A percentile compares a stretch with the other conserved stretches of the same genome.
Conservation (phyloP, 2,888 invertebrate genomes). For the Yponomeuta cagnagella region DNA sequence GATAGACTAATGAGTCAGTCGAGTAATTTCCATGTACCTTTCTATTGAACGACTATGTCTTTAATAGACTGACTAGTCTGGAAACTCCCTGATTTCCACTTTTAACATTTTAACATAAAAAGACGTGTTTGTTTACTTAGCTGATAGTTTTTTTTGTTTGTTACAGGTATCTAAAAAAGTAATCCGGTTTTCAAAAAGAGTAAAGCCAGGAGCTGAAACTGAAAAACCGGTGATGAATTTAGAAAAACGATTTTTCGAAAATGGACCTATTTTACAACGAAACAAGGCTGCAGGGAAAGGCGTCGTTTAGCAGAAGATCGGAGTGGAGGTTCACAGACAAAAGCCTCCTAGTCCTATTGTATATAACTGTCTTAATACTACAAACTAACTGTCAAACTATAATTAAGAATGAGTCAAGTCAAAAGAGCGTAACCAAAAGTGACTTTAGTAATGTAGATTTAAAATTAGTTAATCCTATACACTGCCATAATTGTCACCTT, state of each 20-base stretch:
- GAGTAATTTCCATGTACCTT: too few relatives aligned
- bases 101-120: too few relatives aligned
- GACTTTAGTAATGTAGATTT: constrained; percentile 41
- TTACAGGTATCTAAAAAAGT: constrained; percentile 5
- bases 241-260: constrained; percentile 34
- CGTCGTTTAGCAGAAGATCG: constrained; percentile 33
- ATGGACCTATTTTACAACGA: constrained; percentile 44
- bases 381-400: constrained; percentile 45
- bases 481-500: constrained; percentile 67
- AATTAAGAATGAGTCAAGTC: constrained; percentile 39
- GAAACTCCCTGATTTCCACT: too few relatives aligned
- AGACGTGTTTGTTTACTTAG: not conserved
- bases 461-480: constrained; percentile 53
- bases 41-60: too few relatives aligned
- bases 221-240: constrained; percentile 57
- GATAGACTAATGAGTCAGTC: too few relatives aligned
- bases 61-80: too few relatives aligned
- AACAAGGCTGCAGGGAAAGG: constrained; percentile 34
- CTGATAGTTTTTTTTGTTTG: not conserved
- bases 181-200: not conserved
- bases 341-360: constrained; percentile 42
- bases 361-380: constrained; percentile 43
- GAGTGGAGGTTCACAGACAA: constrained; percentile 46
- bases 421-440: constrained; percentile 51
- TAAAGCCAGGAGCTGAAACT: not conserved